These are phyloP conservation scores for Buathra laborator DNA, from an alignment of 2,888 invertebrate species.

Conservation along the genomic window DNA sequence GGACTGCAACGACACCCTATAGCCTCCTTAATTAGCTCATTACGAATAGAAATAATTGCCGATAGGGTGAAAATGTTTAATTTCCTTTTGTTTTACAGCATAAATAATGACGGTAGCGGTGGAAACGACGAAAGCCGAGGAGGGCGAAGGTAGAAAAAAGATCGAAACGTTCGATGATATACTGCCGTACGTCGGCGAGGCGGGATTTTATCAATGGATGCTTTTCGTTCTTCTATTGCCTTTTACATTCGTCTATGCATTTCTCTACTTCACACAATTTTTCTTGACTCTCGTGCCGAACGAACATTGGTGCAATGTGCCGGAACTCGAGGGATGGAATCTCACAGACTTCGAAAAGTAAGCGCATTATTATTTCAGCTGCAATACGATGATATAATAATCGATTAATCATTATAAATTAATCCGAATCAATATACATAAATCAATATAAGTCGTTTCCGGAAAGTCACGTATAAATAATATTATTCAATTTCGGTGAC, in stretches of 20 bases:
- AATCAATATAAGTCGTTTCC: no score
- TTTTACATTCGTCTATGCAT: slow-evolving; percentile 83
- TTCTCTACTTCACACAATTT: slow-evolving; percentile 84
- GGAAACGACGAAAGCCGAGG: slow-evolving; percentile 77
- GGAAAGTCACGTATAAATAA: no score
- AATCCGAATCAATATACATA: background rate
- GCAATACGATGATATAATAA: background rate
- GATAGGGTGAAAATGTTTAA: background rate
- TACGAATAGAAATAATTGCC: background rate
- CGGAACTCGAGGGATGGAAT: slow-evolving; percentile 79
- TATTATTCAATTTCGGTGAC: no score
- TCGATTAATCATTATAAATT: background rate
- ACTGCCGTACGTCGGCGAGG: slow-evolving; percentile 82
- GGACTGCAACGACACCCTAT: no score
- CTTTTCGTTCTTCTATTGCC: slow-evolving; percentile 82
- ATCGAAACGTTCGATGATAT: slow-evolving; percentile 84
- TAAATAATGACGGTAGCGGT: slow-evolving; percentile 79
- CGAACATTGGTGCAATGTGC: slow-evolving; percentile 83
- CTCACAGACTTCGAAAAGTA: slow-evolving; percentile 81
- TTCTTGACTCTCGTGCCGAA: slow-evolving; percentile 82
- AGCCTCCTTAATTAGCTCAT: background rate
- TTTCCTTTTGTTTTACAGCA: slow-evolving; percentile 67
- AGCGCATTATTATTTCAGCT: slow-evolving; percentile 65
- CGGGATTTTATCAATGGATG: slow-evolving; percentile 83
- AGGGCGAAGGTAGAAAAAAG: slow-evolving; percentile 75